Evolutionary conservation across 1,140 invertebrate species (phyloP).

Genomic region (Apis dorsata): DNA sequence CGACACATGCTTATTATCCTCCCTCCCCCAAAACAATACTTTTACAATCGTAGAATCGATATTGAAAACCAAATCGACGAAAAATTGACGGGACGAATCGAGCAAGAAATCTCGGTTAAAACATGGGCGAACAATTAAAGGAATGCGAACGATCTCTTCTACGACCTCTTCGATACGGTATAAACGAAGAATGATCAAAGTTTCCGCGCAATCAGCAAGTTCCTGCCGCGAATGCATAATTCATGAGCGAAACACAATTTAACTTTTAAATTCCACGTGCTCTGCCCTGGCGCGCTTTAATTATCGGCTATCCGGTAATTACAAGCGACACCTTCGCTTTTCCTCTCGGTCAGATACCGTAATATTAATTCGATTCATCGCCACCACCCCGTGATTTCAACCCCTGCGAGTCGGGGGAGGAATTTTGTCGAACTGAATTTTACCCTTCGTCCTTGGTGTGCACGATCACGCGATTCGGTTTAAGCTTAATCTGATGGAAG

Average conservation of each 20-base stretch:
- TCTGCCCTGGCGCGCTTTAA: constrained; percentile 53
- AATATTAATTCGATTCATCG: constrained; percentile 54
- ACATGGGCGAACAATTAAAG: constrained; percentile 49
- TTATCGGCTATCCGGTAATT: constrained; percentile 66
- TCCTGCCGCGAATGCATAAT: constrained; percentile 59
- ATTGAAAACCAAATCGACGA: not conserved
- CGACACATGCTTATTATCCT: no score
- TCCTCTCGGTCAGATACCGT: not conserved
- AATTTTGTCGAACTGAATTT: not conserved
- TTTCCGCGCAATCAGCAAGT: constrained; percentile 53
- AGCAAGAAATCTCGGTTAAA: not conserved
- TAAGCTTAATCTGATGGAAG: not conserved
- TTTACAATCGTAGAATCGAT: not conserved
- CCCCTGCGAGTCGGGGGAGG: not conserved
- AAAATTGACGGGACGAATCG: not conserved
- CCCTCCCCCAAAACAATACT: no score
- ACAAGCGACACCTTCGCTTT: constrained; percentile 61
- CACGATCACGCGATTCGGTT: not conserved
- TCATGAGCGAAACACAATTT: constrained; percentile 68
- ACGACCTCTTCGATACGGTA: constrained; percentile 51
- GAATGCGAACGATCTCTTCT: constrained; percentile 42
- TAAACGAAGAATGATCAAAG: constrained; percentile 57
- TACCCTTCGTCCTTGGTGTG: not conserved
- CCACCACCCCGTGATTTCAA: not conserved
- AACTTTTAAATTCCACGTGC: constrained; percentile 66